phyloP scores from a whole-genome alignment of 2,888 invertebrate genomes.

The Dexiosoma caninum region DNA sequence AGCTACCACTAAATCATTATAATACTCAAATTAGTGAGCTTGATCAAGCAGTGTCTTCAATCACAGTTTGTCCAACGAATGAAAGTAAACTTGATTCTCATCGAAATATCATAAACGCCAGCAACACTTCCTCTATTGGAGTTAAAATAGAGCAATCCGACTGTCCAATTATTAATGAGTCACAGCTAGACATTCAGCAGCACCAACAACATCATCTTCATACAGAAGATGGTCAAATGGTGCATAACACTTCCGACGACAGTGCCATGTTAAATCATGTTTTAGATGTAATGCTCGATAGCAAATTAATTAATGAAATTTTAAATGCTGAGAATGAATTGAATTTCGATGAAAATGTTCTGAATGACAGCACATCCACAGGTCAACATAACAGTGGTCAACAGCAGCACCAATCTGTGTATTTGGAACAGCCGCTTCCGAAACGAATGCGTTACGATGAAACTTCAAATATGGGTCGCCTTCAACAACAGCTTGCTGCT shows the following conservation, averaged over 20 bases:
- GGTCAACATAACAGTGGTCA: conserved; percentile 39
- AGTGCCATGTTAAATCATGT: conserved; percentile 74
- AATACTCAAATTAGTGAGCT: conserved; percentile 65
- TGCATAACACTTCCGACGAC: conserved; percentile 72
- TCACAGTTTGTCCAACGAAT: conserved; percentile 67
- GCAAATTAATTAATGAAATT: conserved; percentile 75
- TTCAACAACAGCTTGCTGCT: conserved; percentile 38
- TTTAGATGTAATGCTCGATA: conserved; percentile 74
- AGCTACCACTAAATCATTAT: conserved; percentile 46
- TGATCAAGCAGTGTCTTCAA: conserved; percentile 73
- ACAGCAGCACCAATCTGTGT: conserved; percentile 47
- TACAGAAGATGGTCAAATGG: conserved; percentile 66
- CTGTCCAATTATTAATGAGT: conserved; percentile 8
- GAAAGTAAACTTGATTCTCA: conserved; percentile 38
- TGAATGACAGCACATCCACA: conserved; percentile 58
- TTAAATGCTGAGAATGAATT: conserved; percentile 70
- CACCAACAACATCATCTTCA: conserved; percentile 62
- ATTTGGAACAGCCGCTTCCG: conserved; percentile 66
- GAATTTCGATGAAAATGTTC: conserved; percentile 73
- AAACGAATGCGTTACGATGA: conserved; percentile 73
- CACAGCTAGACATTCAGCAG: conserved; percentile 51
- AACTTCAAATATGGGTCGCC: conserved; percentile 28
- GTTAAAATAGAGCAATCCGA: conserved; percentile 36
- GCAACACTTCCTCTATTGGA: conserved; percentile 3
- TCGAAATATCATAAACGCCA: conserved; percentile 11